phyloP scores from a whole-genome alignment of 2,113 vertebrate species.

The Eurystomus gularis region DNA sequence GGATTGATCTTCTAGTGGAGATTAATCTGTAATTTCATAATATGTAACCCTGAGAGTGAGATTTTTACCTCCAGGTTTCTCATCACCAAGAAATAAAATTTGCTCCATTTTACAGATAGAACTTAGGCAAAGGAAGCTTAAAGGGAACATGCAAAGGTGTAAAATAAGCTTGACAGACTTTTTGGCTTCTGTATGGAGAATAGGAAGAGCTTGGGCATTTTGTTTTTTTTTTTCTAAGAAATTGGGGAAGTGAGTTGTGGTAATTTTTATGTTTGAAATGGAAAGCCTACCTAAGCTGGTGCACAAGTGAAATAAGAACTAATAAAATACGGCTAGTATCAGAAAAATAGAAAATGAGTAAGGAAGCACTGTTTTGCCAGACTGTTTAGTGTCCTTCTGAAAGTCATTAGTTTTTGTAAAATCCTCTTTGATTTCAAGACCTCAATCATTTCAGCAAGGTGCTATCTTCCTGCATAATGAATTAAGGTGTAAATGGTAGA shows the following conservation, averaged over 20 bases:
- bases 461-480: background rate
- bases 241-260: background rate
- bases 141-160: background rate
- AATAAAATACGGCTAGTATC: background rate
- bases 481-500: background rate
- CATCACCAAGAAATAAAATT: background rate
- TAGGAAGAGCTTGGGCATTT: background rate
- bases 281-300: background rate
- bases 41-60: background rate
- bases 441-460: background rate
- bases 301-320: background rate
- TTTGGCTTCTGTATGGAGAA: background rate
- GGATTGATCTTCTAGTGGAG: background rate
- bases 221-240: background rate
- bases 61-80: background rate
- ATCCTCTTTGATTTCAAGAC: background rate
- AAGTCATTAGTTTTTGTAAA: background rate
- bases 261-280: background rate
- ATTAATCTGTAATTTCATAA: background rate
- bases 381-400: background rate
- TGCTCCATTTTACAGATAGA: background rate
- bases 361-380: background rate
- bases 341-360: background rate
- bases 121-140: background rate
- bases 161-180: background rate